Evolutionary conservation across 2,797 vertebrate genomes (phyloP).

Genomic region (Limosa lapponica): DNA sequence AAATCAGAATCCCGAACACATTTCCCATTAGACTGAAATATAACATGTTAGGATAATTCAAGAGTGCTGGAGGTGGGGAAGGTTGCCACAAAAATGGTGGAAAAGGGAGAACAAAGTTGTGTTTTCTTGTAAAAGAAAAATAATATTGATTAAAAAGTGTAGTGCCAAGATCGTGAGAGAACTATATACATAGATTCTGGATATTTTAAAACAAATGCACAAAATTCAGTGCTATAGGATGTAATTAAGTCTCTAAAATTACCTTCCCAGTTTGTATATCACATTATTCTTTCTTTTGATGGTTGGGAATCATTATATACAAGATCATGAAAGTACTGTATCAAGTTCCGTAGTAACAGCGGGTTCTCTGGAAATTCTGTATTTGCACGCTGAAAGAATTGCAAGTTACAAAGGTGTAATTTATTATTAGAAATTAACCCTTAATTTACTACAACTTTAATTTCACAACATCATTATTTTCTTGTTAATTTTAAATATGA

Average conservation of each 20-base stretch:
- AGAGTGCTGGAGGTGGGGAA: background rate
- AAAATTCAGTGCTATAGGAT: conserved; percentile 37
- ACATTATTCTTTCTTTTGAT: conserved; percentile 56
- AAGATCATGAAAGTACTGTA: conserved; percentile 44
- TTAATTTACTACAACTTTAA: conserved; percentile 3
- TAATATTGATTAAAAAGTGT: background rate
- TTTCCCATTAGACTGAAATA: background rate
- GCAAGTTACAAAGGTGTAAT: background rate
- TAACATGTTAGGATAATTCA: background rate
- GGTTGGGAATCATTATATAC: conserved; percentile 54
- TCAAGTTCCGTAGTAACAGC: conserved; percentile 57
- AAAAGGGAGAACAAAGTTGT: background rate
- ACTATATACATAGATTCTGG: background rate
- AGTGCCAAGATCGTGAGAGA: background rate
- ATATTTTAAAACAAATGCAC: conserved; percentile 32
- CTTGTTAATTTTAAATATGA: background rate
- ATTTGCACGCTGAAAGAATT: conserved; percentile 63
- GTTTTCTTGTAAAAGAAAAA: background rate
- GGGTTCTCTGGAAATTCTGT: conserved; percentile 39
- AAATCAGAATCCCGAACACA: background rate
- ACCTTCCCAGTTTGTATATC: conserved; percentile 55
- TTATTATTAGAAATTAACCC: background rate
- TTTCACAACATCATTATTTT: conserved; percentile 13
- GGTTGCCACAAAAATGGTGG: background rate
- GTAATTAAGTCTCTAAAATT: conserved; percentile 74